A percentile compares a stretch with the other conserved stretches of the same genome.
Evolutionary conservation across 2,797 vertebrate genomes (phyloP).

Genomic region (Liparis tanakae): DNA sequence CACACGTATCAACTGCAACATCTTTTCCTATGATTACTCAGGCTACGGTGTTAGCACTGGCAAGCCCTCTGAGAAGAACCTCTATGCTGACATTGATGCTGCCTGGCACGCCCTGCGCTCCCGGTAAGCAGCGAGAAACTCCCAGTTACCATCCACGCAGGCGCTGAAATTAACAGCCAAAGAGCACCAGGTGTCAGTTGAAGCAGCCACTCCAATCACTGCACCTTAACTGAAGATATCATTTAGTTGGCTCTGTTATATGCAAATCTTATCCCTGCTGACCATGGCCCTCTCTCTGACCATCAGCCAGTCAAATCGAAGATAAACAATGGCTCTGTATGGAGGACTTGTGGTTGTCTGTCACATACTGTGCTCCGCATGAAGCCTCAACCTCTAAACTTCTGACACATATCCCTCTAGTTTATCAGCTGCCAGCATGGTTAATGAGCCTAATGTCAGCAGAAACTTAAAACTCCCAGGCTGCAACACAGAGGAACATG

Average conservation of each 20-base stretch:
- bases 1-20: constrained; percentile 97
- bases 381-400: constrained; percentile 17
- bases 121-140: constrained; percentile 78
- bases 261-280: constrained; percentile 20
- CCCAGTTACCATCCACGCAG: background rate
- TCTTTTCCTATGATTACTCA: constrained; percentile 99
- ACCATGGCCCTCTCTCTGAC: constrained; percentile 23
- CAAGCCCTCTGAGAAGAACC: constrained; percentile 95
- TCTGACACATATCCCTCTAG: constrained; percentile 8
- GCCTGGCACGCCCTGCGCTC: constrained; percentile 97
- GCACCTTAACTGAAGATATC: constrained; percentile 21
- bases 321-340: constrained; percentile 35
- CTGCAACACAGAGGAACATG: constrained; percentile 10
- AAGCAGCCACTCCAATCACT: constrained; percentile 10
- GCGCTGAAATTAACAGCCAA: constrained; percentile 13
- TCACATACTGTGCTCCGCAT: constrained; percentile 17
- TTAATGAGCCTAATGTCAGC: constrained; percentile 41
- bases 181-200: constrained; percentile 21
- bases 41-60: constrained; percentile 96
- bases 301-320: constrained; percentile 30
- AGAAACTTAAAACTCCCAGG: constrained; percentile 11
- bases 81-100: constrained; percentile 95
- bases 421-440: constrained; percentile 33
- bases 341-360: constrained; percentile 23
- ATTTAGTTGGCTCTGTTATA: constrained; percentile 33